These are phyloP conservation scores for Lota lota DNA, from an alignment of 2,113 vertebrate species.

Conservation along the genomic window DNA sequence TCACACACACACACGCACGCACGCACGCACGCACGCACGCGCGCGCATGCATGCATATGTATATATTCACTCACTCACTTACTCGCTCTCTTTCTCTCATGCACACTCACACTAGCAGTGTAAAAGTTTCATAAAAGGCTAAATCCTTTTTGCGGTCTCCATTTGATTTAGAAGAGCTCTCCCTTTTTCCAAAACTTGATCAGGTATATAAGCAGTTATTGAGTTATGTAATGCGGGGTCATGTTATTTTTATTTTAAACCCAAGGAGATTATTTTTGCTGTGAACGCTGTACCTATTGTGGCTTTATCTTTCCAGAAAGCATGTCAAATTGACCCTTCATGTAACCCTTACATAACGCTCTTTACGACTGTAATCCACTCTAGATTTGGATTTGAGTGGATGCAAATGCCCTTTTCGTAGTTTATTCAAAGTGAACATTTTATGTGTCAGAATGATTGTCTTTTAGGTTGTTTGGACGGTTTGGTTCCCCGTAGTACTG, in stretches of 20 bases:
- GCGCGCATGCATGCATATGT: no score
- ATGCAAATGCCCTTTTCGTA: conserved; percentile 3
- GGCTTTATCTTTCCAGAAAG: conserved; percentile 40
- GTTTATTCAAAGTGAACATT: not conserved
- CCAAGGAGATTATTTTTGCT: conserved; percentile 44
- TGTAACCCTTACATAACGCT: conserved; percentile 56
- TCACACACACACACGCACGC: not conserved
- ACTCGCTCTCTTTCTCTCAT: no score
- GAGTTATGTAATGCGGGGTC: conserved; percentile 49
- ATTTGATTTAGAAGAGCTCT: no score
- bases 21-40: not conserved
- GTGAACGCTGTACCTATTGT: conserved; percentile 39
- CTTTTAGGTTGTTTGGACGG: not conserved
- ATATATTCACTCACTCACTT: no score
- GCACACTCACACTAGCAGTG: no score
- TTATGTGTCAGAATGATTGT: not conserved
- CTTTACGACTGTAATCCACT: conserved; percentile 38
- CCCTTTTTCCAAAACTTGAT: no score
- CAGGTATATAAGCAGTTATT: conserved; percentile 43
- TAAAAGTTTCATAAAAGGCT: no score
- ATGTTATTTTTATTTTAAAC: conserved; percentile 63
- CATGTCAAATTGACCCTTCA: conserved; percentile 22
- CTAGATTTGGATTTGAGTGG: conserved; percentile 19
- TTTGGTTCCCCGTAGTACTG: not conserved
- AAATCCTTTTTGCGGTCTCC: no score